Evolutionary conservation across 2,113 vertebrate genomes (phyloP).

Genomic region (Corydoras maculifer): DNA sequence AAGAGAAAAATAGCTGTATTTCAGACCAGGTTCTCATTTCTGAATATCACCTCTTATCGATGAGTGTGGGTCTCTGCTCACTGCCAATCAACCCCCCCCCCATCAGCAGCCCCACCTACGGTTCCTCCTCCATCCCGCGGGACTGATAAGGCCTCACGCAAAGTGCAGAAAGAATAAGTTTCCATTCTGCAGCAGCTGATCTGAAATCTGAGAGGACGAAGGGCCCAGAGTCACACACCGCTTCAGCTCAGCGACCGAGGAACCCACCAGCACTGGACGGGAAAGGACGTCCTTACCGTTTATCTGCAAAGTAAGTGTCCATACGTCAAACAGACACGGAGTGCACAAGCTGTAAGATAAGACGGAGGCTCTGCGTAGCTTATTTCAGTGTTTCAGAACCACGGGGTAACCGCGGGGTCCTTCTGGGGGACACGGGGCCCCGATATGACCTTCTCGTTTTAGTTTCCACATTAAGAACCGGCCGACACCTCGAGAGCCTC

Average conservation of each 20-base stretch:
- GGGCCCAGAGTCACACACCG: slow-evolving; percentile 30
- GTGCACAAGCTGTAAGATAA: too few relatives aligned
- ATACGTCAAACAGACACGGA: too few relatives aligned
- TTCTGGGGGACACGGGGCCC: too few relatives aligned
- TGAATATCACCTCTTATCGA: slow-evolving; percentile 65
- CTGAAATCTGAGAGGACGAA: slow-evolving; percentile 38
- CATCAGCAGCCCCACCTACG: slow-evolving; percentile 48
- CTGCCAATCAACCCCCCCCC: slow-evolving; percentile 54
- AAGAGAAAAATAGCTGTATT: slow-evolving; percentile 63
- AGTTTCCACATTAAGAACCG: too few relatives aligned
- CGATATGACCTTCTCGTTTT: too few relatives aligned
- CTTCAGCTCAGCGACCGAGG: background rate
- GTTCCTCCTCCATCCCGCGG: slow-evolving; percentile 44
- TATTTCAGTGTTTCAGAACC: too few relatives aligned
- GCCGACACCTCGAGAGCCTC: too few relatives aligned
- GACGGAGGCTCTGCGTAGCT: too few relatives aligned
- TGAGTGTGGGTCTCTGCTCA: slow-evolving; percentile 56
- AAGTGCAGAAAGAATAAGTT: slow-evolving; percentile 51
- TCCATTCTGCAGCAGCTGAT: slow-evolving; percentile 49
- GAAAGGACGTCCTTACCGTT: too few relatives aligned
- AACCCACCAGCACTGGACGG: background rate
- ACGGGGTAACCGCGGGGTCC: too few relatives aligned
- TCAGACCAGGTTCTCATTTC: slow-evolving; percentile 64
- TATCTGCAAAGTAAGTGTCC: too few relatives aligned
- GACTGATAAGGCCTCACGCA: slow-evolving; percentile 36